A percentile compares a stretch with the other conserved stretches of the same genome.
Evolutionary conservation across 2,888 invertebrate genomes (phyloP).

Genomic region (Drosophila prolongata): DNA sequence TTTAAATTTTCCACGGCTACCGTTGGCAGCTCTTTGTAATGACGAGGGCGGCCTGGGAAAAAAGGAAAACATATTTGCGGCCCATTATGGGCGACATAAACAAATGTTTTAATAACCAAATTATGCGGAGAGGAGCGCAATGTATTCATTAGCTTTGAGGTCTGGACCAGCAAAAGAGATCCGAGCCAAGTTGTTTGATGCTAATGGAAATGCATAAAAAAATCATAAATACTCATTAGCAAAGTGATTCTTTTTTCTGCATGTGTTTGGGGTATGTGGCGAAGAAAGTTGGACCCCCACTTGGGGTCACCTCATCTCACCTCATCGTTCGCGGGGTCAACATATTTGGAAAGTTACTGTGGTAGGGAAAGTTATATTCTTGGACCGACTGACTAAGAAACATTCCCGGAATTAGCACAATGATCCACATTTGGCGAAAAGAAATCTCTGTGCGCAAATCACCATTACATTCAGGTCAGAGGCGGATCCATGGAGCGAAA

Average conservation of each 20-base stretch:
- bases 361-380: slow-evolving; percentile 39
- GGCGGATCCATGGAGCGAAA: too few species aligned
- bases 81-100: slow-evolving; percentile 70
- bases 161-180: slow-evolving; percentile 34
- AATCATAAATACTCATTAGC: slow-evolving; percentile 73
- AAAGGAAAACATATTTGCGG: slow-evolving; percentile 44
- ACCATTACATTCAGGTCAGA: background rate
- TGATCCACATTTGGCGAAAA: slow-evolving; percentile 28
- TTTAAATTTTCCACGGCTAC: slow-evolving; percentile 42
- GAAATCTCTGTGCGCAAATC: slow-evolving; percentile 50
- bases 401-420: slow-evolving; percentile 27
- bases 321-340: slow-evolving; percentile 22
- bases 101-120: slow-evolving; percentile 77
- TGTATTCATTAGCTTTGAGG: slow-evolving; percentile 56
- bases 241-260: slow-evolving; percentile 6
- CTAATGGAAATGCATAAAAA: slow-evolving; percentile 78
- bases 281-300: slow-evolving; percentile 54
- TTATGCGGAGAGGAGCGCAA: slow-evolving; percentile 62
- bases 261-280: slow-evolving; percentile 4
- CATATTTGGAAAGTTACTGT: slow-evolving; percentile 34
- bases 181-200: slow-evolving; percentile 47
- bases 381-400: slow-evolving; percentile 1
- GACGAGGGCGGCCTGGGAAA: slow-evolving; percentile 7
- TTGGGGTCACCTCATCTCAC: slow-evolving; percentile 46
- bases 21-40: slow-evolving; percentile 17